Base-by-base conservation (phyloP, 2,888 invertebrate species). In the Electrophaes corylata region DNA sequence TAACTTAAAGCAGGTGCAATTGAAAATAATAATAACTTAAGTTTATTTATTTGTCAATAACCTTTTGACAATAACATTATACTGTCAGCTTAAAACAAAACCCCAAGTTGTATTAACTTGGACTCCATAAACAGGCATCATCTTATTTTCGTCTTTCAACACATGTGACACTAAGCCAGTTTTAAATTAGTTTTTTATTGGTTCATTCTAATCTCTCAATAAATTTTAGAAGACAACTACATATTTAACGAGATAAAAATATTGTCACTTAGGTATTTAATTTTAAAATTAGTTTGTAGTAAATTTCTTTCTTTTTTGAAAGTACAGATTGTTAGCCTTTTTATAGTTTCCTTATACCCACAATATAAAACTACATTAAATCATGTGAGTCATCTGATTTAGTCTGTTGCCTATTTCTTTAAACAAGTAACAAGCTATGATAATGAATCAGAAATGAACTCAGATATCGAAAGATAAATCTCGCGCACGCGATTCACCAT, bases 401-500 rank as follows among this genome's bases (percentile, higher is more conserved):
- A 26, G 26, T 26, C 26, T 26, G 4, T 26, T 8, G n/a, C 19
- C 10, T 14, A 20, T 20, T 20, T 41, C 20, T 20, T 26, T 20
- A 41, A 19, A n/a, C n/a, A n/a, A n/a, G 14, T 23, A 57, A 63
- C 57, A 56, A 60, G 57, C 65, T 65, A 60, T 54, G 49, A 68
- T 67, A 66, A 79, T 78, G 76, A 74, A 79, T 78, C 81, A 66
- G 75, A 68, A 62, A 65, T 70, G 68, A 48, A 33, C 56, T 51
- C 31, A 14, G 8, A 35, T 49, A 60, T 59, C 48, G 44, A 50
- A 45, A 55, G 48, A 45, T 39, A 41, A 44, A 46, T 55, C 55
- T 74, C 75, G 80, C 78, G 83, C 87, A 86, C 86, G 88, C 84
- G 84, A 83, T 88, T 73, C 77, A 76, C 79, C 71, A 88, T 89